A percentile compares a stretch with the other conserved stretches of the same genome.
Evolutionary conservation across 1,140 invertebrate species (phyloP).

Genomic region (Eueides isabella): DNA sequence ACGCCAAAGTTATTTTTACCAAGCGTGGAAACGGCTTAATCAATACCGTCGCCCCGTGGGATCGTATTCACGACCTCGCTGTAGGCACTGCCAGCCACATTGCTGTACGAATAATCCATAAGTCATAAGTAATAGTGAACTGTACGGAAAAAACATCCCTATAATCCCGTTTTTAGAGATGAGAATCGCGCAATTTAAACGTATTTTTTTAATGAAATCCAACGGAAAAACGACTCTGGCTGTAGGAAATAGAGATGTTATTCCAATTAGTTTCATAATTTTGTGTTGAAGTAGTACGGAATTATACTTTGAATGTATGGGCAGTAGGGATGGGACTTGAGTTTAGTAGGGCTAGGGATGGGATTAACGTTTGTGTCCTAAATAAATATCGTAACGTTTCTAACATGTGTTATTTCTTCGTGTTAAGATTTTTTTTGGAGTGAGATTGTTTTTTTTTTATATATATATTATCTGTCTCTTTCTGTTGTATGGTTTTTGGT

Average conservation of each 20-base stretch:
- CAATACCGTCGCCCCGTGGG: conserved; percentile 1
- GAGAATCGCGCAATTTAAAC: not conserved
- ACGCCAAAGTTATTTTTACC: conserved; percentile 1
- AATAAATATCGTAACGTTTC: conserved; percentile 6
- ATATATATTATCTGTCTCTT: not conserved
- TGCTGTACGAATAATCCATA: not conserved
- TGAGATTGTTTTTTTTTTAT: not conserved
- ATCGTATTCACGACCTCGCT: conserved; percentile 14
- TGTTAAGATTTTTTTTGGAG: conserved; percentile 4
- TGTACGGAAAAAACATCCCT: not conserved
- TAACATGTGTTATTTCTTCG: conserved; percentile 9
- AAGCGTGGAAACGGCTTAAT: not conserved
- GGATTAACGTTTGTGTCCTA: conserved; percentile 4
- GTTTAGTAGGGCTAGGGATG: not conserved
- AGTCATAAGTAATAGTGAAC: not conserved
- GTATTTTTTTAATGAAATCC: not conserved
- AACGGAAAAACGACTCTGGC: not conserved
- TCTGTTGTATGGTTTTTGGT: not conserved
- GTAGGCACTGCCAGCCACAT: conserved; percentile 7
- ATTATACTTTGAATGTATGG: not conserved
- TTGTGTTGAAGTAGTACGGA: not conserved
- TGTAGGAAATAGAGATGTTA: not conserved
- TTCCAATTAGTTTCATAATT: not conserved
- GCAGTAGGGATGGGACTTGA: not conserved
- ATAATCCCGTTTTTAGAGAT: not conserved